A percentile compares a stretch with the other conserved stretches of the same genome.
Evolutionary conservation across 1,140 invertebrate species (phyloP).

Genomic region (Ceratoteleas bidentatus): DNA sequence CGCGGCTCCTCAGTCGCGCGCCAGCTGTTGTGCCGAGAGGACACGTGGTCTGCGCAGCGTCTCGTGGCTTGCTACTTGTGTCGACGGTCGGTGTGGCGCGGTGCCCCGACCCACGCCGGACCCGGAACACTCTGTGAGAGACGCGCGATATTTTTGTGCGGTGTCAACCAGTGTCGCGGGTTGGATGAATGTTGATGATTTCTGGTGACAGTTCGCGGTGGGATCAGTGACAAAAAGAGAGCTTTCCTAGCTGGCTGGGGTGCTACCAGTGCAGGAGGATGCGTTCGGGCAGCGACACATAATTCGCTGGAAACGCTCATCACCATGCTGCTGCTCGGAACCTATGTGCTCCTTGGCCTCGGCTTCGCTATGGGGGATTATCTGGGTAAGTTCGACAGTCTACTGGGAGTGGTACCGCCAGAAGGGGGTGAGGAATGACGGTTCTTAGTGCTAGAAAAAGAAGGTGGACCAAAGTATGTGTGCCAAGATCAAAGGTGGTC

Average conservation of each 20-base stretch:
- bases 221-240: slow-evolving; percentile 41
- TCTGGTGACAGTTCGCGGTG: too few species aligned
- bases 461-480: too few species aligned
- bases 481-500: too few species aligned
- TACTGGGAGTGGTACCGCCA: too few species aligned
- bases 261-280: slow-evolving; percentile 44
- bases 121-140: background rate
- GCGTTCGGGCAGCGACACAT: slow-evolving; percentile 35
- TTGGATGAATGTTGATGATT: slow-evolving; percentile 30
- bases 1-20: slow-evolving; percentile 58
- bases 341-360: slow-evolving; percentile 38
- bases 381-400: slow-evolving; percentile 43
- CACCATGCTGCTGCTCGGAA: slow-evolving; percentile 48
- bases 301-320: slow-evolving; percentile 40
- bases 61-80: slow-evolving; percentile 4
- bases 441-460: too few species aligned
- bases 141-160: too few species aligned
- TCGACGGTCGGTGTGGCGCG: background rate
- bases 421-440: too few species aligned
- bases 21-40: slow-evolving; percentile 50
- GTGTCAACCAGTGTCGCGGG: background rate
- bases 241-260: slow-evolving; percentile 36
- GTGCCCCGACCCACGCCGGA: slow-evolving; percentile 5
- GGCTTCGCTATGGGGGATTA: slow-evolving; percentile 46
- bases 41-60: slow-evolving; percentile 38